Conservation (phyloP, 37 sponge, comb jelly and placozoan genomes). For the Theonella swinhoei region DNA sequence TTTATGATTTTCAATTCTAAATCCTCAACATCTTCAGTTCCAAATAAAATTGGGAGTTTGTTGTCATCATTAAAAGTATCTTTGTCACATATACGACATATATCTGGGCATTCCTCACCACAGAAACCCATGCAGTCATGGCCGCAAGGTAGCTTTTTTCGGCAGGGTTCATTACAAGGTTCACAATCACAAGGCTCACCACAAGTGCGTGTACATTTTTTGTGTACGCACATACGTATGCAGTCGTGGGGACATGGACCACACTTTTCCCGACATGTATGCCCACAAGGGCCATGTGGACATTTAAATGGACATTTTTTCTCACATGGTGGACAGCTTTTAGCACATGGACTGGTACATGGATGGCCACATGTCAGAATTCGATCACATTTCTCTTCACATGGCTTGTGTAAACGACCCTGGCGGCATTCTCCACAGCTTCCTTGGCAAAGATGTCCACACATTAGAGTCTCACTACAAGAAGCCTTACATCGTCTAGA, state of each 20-base stretch:
- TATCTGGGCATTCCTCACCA: conserved; percentile 38
- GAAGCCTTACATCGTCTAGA: not conserved
- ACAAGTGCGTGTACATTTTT: conserved; percentile 11
- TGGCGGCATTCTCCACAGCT: conserved; percentile 29
- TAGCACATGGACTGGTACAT: conserved; percentile 40
- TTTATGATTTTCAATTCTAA: not conserved
- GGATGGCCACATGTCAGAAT: conserved; percentile 46
- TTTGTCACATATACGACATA: conserved; percentile 32
- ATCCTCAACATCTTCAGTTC: not conserved
- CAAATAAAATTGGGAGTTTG: not conserved
- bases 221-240: conserved; percentile 30
- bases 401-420: conserved; percentile 12
- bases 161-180: conserved; percentile 19
- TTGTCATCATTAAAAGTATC: not conserved
- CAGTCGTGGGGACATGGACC: conserved; percentile 23
- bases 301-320: conserved; percentile 3
- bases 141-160: conserved; percentile 6
- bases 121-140: conserved; percentile 41
- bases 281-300: conserved; percentile 21
- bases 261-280: conserved; percentile 5
- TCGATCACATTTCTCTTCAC: conserved; percentile 23
- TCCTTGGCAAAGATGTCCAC: conserved; percentile 11
- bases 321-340: conserved; percentile 25
- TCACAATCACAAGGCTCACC: conserved; percentile 19
- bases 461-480: not conserved